A percentile compares a stretch with the other conserved stretches of the same genome.
phyloP scores from a whole-genome alignment of 2,797 vertebrate genomes.

The Aeoliscus strigatus region DNA sequence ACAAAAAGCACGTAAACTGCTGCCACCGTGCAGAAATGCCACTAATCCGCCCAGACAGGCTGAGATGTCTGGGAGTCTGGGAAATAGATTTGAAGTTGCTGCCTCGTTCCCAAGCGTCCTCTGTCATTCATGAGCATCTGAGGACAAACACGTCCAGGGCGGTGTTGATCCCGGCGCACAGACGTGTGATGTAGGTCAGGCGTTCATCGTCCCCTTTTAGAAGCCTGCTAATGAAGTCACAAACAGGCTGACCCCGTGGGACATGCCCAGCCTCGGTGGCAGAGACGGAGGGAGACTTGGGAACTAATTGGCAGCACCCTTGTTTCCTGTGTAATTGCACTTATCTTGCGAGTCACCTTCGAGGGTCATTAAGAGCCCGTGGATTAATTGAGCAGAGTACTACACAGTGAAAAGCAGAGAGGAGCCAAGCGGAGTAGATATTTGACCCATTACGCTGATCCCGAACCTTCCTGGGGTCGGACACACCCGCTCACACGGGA shows the following conservation, averaged over 20 bases:
- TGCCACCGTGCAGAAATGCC: background rate
- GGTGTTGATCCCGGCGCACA: slow-evolving; percentile 43
- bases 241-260: slow-evolving; percentile 72
- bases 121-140: slow-evolving; percentile 28
- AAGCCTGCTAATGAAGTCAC: slow-evolving; percentile 77
- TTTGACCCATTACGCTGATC: slow-evolving; percentile 71
- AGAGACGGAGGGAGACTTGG: slow-evolving; percentile 67
- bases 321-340: slow-evolving; percentile 79
- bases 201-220: slow-evolving; percentile 75
- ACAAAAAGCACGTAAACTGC: slow-evolving; percentile 7
- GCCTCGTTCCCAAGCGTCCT: slow-evolving; percentile 8
- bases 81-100: slow-evolving; percentile 11
- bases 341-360: slow-evolving; percentile 80
- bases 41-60: background rate
- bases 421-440: slow-evolving; percentile 56
- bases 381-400: slow-evolving; percentile 79
- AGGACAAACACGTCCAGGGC: slow-evolving; percentile 38
- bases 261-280: slow-evolving; percentile 52
- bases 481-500: slow-evolving; percentile 61
- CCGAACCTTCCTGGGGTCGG: slow-evolving; percentile 61
- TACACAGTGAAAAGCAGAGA: slow-evolving; percentile 39
- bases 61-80: too few relatives aligned
- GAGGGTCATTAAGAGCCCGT: slow-evolving; percentile 76
- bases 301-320: slow-evolving; percentile 78
- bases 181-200: slow-evolving; percentile 58